Evolutionary conservation across 53 echinoderm and acorn worm genomes (phyloP).

Genomic region (Actinopyga echinites): DNA sequence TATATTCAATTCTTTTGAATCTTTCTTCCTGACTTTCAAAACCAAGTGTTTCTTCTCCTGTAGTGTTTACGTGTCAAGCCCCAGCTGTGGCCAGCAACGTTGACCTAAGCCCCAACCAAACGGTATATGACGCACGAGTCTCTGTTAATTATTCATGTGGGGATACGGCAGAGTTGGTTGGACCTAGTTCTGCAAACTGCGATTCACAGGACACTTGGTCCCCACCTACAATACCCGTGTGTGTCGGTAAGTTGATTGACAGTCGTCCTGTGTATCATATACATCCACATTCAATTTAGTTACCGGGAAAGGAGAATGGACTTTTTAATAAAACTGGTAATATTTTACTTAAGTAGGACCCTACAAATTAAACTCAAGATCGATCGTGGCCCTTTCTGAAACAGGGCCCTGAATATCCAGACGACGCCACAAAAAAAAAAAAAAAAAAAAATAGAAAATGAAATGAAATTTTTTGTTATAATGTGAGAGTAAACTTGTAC

Average conservation of each 20-base stretch:
- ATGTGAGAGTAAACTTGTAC: too few species aligned
- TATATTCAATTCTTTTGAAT: too few species aligned
- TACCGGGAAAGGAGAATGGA: background rate
- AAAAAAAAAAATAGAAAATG: too few species aligned
- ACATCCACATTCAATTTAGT: background rate
- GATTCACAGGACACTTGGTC: constrained; percentile 8
- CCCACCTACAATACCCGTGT: background rate
- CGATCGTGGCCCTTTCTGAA: too few species aligned
- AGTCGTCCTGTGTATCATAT: too few species aligned
- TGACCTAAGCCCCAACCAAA: background rate
- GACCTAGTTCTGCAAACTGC: constrained; percentile 32
- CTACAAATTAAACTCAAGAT: too few species aligned
- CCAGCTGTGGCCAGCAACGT: background rate
- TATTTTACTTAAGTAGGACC: too few species aligned
- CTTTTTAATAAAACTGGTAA: too few species aligned
- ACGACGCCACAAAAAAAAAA: too few species aligned
- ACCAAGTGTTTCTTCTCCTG: background rate
- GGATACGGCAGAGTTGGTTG: constrained; percentile 13
- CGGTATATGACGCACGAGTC: background rate
- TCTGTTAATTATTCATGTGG: constrained; percentile 30
- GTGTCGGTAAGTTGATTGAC: background rate
- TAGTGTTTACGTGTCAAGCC: background rate
- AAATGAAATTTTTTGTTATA: too few species aligned
- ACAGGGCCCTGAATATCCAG: too few species aligned
- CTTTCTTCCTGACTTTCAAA: too few species aligned